Evolutionary conservation across 2,113 vertebrate genomes (phyloP).

Genomic region (Ammospiza caudacuta): DNA sequence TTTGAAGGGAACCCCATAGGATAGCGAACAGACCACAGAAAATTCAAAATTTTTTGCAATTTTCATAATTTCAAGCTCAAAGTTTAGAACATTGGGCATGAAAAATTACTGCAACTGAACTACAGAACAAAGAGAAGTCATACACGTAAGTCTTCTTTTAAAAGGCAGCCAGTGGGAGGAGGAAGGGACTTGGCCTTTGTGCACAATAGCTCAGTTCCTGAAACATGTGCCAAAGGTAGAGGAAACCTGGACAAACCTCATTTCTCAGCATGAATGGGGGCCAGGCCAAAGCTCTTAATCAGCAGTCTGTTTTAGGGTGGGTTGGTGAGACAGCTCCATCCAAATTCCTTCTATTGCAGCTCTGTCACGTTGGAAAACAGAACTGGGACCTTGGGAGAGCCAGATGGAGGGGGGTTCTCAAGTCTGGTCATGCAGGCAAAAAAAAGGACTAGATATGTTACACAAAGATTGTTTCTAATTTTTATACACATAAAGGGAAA

Average conservation of each 20-base stretch:
- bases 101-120: neutral
- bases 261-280: neutral
- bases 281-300: conserved; percentile 19
- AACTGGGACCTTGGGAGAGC: neutral
- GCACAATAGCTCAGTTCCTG: conserved; percentile 9
- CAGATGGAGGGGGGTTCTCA: neutral
- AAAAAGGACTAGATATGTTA: neutral
- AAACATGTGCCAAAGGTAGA: neutral
- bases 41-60: neutral
- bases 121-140: neutral
- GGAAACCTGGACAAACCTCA: neutral
- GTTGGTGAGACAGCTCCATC: neutral
- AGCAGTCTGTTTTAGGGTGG: neutral
- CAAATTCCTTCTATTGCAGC: neutral
- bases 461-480: neutral
- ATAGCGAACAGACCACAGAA: accelerated
- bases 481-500: neutral
- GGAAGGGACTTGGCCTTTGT: neutral
- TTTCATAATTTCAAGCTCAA: conserved; percentile 3
- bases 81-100: neutral
- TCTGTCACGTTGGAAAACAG: neutral
- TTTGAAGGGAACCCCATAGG: neutral
- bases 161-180: neutral
- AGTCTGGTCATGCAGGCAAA: neutral
- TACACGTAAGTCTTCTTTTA: neutral